phyloP scores from a whole-genome alignment of 2,797 vertebrate genomes.

The Syngnathus rostellatus region DNA sequence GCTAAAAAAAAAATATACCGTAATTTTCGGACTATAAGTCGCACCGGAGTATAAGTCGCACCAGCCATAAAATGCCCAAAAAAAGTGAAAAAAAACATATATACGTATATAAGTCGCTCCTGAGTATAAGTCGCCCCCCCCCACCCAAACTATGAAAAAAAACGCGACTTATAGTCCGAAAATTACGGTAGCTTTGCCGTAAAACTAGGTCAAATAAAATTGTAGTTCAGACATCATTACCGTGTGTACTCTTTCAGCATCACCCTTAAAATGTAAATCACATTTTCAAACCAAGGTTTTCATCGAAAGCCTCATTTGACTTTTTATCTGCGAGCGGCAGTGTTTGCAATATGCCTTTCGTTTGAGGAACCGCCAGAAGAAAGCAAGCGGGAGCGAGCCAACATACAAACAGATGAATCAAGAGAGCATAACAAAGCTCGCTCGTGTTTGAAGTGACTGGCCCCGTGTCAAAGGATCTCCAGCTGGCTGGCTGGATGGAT shows the following conservation, averaged over 20 bases:
- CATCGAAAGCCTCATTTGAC: background rate
- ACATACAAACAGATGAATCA: background rate
- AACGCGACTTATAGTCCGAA: no score
- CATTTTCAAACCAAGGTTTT: background rate
- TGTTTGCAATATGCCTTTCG: background rate
- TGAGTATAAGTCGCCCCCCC: no score
- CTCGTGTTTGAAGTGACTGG: conserved; percentile 2
- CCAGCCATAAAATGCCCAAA: no score
- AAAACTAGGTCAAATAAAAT: background rate
- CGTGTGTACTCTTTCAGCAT: background rate
- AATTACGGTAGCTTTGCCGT: background rate
- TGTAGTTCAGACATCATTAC: background rate
- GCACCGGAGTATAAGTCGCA: no score
- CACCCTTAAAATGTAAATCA: background rate
- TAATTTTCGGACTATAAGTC: no score
- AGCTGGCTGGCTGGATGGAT: background rate
- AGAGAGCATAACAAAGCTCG: background rate
- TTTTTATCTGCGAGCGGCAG: background rate
- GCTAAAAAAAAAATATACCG: no score
- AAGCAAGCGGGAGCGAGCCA: background rate
- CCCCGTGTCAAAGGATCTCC: background rate
- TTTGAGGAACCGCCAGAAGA: background rate
- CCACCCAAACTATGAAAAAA: no score
- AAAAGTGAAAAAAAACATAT: no score
- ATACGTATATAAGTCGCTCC: no score